Evolutionary conservation across 2,113 vertebrate species (phyloP).

Genomic region (Tamias sibiricus): DNA sequence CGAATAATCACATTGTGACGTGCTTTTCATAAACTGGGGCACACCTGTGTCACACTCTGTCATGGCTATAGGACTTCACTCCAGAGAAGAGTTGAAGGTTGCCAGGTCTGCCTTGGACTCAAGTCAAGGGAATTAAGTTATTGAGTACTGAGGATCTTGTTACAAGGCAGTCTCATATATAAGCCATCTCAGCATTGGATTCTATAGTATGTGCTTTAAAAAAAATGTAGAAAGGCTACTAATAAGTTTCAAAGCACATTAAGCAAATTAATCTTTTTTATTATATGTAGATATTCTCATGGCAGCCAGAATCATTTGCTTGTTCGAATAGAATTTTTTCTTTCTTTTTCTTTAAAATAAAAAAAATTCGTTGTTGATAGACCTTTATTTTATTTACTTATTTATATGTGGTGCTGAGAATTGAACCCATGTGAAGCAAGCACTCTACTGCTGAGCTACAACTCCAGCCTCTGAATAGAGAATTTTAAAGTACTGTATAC

Average conservation of each 20-base stretch:
- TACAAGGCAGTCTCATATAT: constrained; percentile 62
- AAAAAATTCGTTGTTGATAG: too few relatives aligned
- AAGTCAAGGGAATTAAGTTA: constrained; percentile 71
- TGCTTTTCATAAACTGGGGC: constrained; percentile 73
- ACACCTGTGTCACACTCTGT: constrained; percentile 69
- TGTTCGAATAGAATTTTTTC: constrained; percentile 43
- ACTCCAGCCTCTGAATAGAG: too few relatives aligned
- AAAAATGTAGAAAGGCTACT: constrained; percentile 58
- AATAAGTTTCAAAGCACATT: constrained; percentile 25
- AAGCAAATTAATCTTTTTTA: constrained; percentile 60
- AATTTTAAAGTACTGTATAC: background rate
- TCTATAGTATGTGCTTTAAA: constrained; percentile 44
- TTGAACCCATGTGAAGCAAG: too few relatives aligned
- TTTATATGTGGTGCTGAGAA: too few relatives aligned
- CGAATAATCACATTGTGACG: constrained; percentile 70
- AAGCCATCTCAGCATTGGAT: constrained; percentile 32
- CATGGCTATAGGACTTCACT: constrained; percentile 48
- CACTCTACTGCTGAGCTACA: too few relatives aligned
- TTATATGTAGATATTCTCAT: constrained; percentile 7
- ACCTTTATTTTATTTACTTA: too few relatives aligned
- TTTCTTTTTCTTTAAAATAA: too few relatives aligned
- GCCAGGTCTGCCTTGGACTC: constrained; percentile 70
- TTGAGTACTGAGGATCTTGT: constrained; percentile 58
- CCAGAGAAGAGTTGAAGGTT: constrained; percentile 62
- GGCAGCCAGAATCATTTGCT: constrained; percentile 5